Base-by-base conservation (phyloP, 1,140 invertebrate species). In the Ceratitis capitata region DNA sequence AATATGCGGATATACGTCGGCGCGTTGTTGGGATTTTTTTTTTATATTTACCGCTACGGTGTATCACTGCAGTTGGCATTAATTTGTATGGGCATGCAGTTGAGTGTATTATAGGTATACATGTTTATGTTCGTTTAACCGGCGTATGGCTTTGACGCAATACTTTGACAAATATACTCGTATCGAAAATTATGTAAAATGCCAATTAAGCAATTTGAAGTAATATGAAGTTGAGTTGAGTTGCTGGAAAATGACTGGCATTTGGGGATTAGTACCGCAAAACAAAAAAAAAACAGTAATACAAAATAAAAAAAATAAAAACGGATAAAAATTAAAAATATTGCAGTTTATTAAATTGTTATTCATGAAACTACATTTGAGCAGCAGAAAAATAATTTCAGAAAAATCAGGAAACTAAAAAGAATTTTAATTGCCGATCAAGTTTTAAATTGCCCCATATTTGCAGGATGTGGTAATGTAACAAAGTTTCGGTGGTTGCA, bases 151-250 rank as follows among this genome's bases (percentile, higher is more conserved):
- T 78, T 78, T 78, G 69, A 78, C 69, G 42, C 69, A 78, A 78
- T 78, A 78, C 69, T 78, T 78, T 78, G 69, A 78, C 69, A 78
- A 78, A 78, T 78, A 78, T 42, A 78, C 69, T 45, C 69, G 69
- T 45, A 78, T 39, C 69, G 39, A 78, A 78, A 78, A 78, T 78
- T 78, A 78, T 78, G 69, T 78, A 78, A 78, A 78, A 78, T 78
- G 69, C 69, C 69, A 78, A 78, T 78, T 78, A 78, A 78, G 69
- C 69, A 78, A 78, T 78, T 78, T 78, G 39, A 45, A 78, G 39
- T 47, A 78, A 78, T 78, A 78, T 45, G 39, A 42, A 78, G 39
- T 78, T 9, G n/a, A 23, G n/a, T 78, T 78, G n/a, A 45, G 23
- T 7, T 45, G 69, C 39, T 78, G 39, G 10, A 78, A 42, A 45